A percentile compares a stretch with the other conserved stretches of the same genome.
Conservation (phyloP, 92 coral and sea anemone species). For the Zoanthus gigantus region DNA sequence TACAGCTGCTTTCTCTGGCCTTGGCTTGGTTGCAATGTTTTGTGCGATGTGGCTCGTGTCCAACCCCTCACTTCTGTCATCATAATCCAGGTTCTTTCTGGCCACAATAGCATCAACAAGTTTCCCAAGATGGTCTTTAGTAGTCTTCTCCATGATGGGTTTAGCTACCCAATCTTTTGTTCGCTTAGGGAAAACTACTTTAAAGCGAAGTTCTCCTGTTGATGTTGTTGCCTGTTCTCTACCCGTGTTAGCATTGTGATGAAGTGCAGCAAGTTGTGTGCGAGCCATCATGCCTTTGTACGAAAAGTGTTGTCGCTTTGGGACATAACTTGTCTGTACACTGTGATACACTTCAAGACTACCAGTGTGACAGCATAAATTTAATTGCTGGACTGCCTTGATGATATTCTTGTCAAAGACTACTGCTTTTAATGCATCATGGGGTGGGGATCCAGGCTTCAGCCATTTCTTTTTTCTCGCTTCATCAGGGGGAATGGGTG, state of each 20-base stretch:
- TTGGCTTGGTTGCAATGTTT: slow-evolving; percentile 53
- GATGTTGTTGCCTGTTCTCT: slow-evolving; percentile 57
- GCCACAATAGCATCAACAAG: slow-evolving; percentile 32
- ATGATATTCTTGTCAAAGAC: slow-evolving; percentile 44
- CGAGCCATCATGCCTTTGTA: slow-evolving; percentile 68
- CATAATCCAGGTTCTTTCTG: slow-evolving; percentile 38
- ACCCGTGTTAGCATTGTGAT: slow-evolving; percentile 65
- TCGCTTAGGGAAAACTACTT: slow-evolving; percentile 58
- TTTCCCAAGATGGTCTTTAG: slow-evolving; percentile 20
- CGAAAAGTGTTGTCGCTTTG: slow-evolving; percentile 66
- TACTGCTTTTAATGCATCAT: slow-evolving; percentile 54
- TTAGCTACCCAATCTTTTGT: slow-evolving; percentile 63
- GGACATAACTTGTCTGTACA: slow-evolving; percentile 56
- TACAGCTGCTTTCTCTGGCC: slow-evolving; percentile 45
- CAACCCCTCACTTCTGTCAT: slow-evolving; percentile 61
- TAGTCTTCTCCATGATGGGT: slow-evolving; percentile 49
- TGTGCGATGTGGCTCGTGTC: slow-evolving; percentile 31
- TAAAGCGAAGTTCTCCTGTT: slow-evolving; percentile 49
- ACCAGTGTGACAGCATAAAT: slow-evolving; percentile 65
- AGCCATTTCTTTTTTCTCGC: slow-evolving; percentile 50
- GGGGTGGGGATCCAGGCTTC: slow-evolving; percentile 32
- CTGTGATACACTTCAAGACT: slow-evolving; percentile 65
- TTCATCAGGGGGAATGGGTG: slow-evolving; percentile 5
- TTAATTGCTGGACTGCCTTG: slow-evolving; percentile 55
- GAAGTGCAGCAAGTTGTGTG: slow-evolving; percentile 65